Evolutionary conservation across 2,797 vertebrate species (phyloP), one percentile per base, ranked within the genome.

Genomic region (Hybognathus amarus): DNA sequence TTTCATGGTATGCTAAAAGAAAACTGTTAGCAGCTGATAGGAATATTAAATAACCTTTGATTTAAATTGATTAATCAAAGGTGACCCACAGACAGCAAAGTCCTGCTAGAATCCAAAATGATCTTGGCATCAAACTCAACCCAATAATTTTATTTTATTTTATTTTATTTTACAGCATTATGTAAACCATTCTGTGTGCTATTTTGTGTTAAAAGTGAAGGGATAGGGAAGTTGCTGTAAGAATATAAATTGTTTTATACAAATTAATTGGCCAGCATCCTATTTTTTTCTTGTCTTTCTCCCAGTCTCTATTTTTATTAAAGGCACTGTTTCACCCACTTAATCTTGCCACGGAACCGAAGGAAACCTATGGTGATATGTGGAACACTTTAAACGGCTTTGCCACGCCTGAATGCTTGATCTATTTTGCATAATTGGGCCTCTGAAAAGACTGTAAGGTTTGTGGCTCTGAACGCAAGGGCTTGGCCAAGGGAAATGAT

Each of bases 351-450:
- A 42, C 18, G 5, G 69, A 84, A 85, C 61, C 18, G 33, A 77
- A 56, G 54, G 74, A 77, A 88, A 83, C 38, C 77, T 83, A 66
- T 47, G 77, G 79, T 84, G 83, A 87, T 79, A 84, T 45, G 40
- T 68, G 18, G 82, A 85, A 61, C 40, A 30, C 73, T 82, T 82
- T 88, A 86, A 91, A 87, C 66, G 81, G 85, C 83, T 90, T 89
- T 88, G 86, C 87, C 85, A 87, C 40, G 70, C 70, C 82, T 85
- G 85, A 89, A 82, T 9, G 85, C 86, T 85, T 87, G 80, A 88
- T 87, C 87, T 88, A 69, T 81, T 90, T 85, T 86, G 81, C 87
- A 90, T 92, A 90, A 90, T 88, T 89, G 81, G 85, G 67, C 81
- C 80, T 50, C 12, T 77, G 77, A 84, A 86, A 88, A 85, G 38